phyloP scores from a whole-genome alignment of 64 coral and sea anemone genomes.

The Montipora efflorescens region DNA sequence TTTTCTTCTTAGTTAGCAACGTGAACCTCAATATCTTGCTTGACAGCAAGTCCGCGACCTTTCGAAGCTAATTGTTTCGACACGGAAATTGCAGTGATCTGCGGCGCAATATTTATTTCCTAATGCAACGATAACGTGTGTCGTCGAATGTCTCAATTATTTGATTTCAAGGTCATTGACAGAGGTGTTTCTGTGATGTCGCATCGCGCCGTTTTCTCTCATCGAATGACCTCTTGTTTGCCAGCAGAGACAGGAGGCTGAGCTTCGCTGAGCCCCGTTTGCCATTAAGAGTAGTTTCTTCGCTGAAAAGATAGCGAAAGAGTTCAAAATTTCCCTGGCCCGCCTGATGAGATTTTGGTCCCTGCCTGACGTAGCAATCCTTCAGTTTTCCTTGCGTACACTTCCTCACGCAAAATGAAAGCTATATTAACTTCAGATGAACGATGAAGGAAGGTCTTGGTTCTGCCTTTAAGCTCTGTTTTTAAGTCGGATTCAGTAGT shows the following conservation, averaged over 20 bases:
- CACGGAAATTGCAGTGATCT: conserved; percentile 47
- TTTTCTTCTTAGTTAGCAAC: too few species aligned
- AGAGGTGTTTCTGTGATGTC: conserved; percentile 19
- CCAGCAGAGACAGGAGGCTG: background rate
- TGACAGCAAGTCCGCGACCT: background rate
- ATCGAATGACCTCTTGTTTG: conserved; percentile 48
- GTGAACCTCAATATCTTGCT: background rate
- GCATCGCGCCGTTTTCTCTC: conserved; percentile 47
- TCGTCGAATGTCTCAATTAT: background rate
- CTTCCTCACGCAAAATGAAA: background rate
- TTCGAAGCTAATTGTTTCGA: conserved; percentile 33
- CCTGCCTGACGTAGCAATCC: background rate
- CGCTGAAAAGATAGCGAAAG: background rate
- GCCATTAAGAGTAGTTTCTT: background rate
- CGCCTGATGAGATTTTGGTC: background rate
- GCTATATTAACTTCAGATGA: background rate
- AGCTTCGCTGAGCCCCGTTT: too few species aligned
- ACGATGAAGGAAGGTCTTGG: background rate
- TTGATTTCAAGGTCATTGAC: conserved; percentile 34
- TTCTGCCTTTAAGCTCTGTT: background rate
- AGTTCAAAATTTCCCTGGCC: background rate
- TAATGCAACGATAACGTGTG: background rate
- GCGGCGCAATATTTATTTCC: background rate
- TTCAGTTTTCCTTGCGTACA: background rate
- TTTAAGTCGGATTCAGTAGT: conserved; percentile 3